Percentiles rank a stretch among this genome's conserved stretches.
Evolutionary conservation across 2,113 vertebrate species (phyloP).

Genomic region (Heterochromis multidens): DNA sequence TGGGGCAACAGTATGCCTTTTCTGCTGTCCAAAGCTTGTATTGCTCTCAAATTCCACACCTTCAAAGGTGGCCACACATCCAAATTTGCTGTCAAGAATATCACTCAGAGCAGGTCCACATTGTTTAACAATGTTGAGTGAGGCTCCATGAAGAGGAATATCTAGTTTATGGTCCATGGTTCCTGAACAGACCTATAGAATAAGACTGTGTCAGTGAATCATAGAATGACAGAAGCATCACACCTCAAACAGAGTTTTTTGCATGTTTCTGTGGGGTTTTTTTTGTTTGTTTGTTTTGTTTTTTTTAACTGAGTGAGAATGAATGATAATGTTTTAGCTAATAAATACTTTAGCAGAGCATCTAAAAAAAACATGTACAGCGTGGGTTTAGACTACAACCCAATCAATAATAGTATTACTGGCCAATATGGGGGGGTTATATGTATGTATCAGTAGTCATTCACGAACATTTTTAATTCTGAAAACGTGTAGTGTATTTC

Average conservation of each 20-base stretch:
- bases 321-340: too few species aligned
- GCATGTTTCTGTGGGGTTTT: too few species aligned
- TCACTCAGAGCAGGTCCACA: conserved; percentile 53
- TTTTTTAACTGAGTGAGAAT: too few species aligned
- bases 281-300: too few species aligned
- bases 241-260: neutral
- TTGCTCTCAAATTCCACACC: neutral
- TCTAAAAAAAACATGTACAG: too few species aligned
- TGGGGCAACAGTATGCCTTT: accelerated
- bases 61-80: conserved; percentile 53
- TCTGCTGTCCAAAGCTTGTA: accelerated
- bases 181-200: neutral
- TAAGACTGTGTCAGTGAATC: neutral
- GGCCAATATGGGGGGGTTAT: too few species aligned
- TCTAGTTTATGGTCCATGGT: neutral
- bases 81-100: conserved; percentile 74
- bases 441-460: too few species aligned
- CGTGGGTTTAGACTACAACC: too few species aligned
- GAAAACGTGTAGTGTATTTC: too few species aligned
- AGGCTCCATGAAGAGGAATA: neutral
- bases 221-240: neutral
- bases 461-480: too few species aligned
- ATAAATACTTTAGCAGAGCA: too few species aligned
- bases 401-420: too few species aligned
- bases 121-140: conserved; percentile 46